phyloP scores from a whole-genome alignment of 2,797 vertebrate genomes.

The Cetoscarus ocellatus region DNA sequence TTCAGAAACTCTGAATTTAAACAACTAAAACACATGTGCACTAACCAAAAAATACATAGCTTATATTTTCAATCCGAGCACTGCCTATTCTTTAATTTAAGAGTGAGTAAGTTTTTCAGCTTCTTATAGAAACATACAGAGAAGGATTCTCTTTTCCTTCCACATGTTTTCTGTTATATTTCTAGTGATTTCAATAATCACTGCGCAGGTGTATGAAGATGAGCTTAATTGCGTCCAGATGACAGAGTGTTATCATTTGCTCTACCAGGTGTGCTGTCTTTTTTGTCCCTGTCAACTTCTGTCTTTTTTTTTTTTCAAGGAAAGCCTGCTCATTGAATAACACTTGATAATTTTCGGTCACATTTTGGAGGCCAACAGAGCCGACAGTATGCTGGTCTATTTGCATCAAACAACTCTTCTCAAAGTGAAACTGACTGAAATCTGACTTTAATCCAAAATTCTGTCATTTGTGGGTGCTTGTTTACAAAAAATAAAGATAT shows the following conservation, averaged over 20 bases:
- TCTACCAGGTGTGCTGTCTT: not conserved
- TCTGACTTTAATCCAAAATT: slow-evolving; percentile 37
- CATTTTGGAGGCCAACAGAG: too few relatives aligned
- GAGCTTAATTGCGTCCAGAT: slow-evolving; percentile 17
- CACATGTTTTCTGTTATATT: slow-evolving; percentile 1
- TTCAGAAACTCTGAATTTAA: too few relatives aligned
- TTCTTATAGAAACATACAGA: slow-evolving; percentile 13
- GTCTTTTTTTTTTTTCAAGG: not conserved
- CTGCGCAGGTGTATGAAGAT: slow-evolving; percentile 16
- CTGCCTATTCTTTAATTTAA: not conserved
- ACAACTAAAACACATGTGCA: too few relatives aligned
- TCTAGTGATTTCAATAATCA: slow-evolving; percentile 16
- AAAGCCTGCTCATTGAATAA: not conserved
- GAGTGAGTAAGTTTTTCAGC: not conserved
- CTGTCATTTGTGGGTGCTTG: slow-evolving; percentile 7
- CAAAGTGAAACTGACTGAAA: slow-evolving; percentile 25
- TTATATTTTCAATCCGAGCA: not conserved
- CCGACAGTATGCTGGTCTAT: not conserved
- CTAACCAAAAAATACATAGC: too few relatives aligned
- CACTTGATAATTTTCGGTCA: not conserved
- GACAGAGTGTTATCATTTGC: slow-evolving; percentile 12
- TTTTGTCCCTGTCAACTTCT: not conserved
- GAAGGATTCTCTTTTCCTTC: slow-evolving; percentile 2
- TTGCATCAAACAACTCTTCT: slow-evolving; percentile 4
- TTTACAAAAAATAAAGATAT: not conserved